Evolutionary conservation across 2,113 vertebrate genomes (phyloP).

Genomic region (Austrofundulus limnaeus): DNA sequence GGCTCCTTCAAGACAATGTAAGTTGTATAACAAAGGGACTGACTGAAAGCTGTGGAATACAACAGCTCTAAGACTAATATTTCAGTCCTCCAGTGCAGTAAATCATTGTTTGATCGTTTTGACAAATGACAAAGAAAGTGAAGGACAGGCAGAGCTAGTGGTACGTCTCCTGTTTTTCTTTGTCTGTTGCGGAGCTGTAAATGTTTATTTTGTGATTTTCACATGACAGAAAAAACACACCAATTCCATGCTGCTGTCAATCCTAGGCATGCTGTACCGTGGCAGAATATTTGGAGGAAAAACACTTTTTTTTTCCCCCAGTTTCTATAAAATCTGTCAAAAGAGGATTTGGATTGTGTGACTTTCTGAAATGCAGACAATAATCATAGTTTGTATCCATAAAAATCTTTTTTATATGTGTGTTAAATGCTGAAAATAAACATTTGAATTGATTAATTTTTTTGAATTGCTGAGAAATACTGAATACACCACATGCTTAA

Average conservation of each 20-base stretch:
- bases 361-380: background rate
- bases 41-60: background rate
- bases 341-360: background rate
- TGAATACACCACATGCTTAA: background rate
- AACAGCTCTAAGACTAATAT: background rate
- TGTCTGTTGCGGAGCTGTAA: constrained; percentile 27
- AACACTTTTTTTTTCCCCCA: background rate
- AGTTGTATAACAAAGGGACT: background rate
- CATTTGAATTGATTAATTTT: background rate
- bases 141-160: constrained; percentile 5
- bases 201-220: constrained; percentile 40
- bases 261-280: constrained; percentile 6
- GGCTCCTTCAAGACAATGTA: background rate
- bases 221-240: constrained; percentile 24
- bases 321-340: background rate
- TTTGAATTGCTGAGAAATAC: background rate
- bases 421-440: background rate
- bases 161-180: constrained; percentile 1
- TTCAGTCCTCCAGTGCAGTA: background rate
- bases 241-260: constrained; percentile 37
- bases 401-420: background rate
- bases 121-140: background rate
- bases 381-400: background rate
- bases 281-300: constrained; percentile 12
- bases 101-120: constrained; percentile 21